A percentile compares a stretch with the other conserved stretches of the same genome.
Conservation (phyloP, 1,140 invertebrate genomes). For the Psix sp. region DNA sequence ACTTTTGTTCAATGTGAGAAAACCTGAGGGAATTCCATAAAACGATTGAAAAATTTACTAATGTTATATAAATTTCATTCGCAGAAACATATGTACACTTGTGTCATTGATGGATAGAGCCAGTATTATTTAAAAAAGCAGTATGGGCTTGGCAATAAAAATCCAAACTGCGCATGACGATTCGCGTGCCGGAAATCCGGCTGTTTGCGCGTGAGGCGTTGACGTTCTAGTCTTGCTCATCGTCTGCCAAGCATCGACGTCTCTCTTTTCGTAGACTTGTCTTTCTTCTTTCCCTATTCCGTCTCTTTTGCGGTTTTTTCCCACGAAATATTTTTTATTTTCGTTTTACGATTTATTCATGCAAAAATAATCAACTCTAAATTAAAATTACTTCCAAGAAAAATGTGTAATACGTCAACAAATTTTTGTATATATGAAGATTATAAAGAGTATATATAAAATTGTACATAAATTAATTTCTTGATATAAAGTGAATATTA, state of each 20-base stretch:
- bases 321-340: no score
- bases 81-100: background rate
- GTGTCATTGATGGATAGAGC: constrained; percentile 16
- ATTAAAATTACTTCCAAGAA: no score
- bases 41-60: background rate
- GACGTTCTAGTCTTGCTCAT: constrained; percentile 50
- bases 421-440: no score
- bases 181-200: constrained; percentile 61
- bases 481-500: no score
- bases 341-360: no score
- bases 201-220: constrained; percentile 41
- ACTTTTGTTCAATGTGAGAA: no score
- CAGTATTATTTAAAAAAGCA: constrained; percentile 39
- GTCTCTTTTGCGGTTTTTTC: constrained; percentile 26
- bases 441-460: no score
- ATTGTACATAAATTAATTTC: no score
- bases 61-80: constrained; percentile 34
- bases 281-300: constrained; percentile 18
- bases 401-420: no score
- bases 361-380: no score
- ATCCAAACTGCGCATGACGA: constrained; percentile 58
- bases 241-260: constrained; percentile 64
- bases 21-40: no score
- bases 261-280: constrained; percentile 40
- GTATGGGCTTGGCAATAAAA: constrained; percentile 55